phyloP scores from a whole-genome alignment of 2,888 invertebrate genomes.

The Hermaeophaga mercurialis region DNA sequence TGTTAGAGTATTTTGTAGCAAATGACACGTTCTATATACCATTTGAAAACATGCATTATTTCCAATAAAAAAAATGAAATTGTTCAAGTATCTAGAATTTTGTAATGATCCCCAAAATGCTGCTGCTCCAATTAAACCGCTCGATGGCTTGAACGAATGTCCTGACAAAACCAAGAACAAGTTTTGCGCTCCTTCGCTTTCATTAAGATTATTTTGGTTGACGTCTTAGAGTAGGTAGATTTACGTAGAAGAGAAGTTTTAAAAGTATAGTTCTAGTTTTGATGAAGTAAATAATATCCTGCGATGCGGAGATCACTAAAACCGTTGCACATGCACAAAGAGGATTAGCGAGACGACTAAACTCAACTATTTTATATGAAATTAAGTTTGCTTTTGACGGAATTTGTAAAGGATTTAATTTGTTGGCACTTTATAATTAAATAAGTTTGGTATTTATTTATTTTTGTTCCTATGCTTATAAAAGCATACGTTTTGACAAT shows the following conservation, averaged over 20 bases:
- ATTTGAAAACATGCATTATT: no score
- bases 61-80: no score
- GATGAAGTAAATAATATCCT: slow-evolving; percentile 3
- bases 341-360: neutral
- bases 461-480: no score
- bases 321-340: slow-evolving; percentile 2
- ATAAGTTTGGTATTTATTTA: no score
- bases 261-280: slow-evolving; percentile 7
- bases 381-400: slow-evolving; percentile 3
- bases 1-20: no score
- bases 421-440: no score
- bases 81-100: no score
- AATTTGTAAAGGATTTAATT: neutral
- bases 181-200: neutral
- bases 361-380: slow-evolving; percentile 2
- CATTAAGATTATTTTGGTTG: neutral
- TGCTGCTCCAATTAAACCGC: neutral
- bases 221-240: neutral
- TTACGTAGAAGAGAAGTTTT: neutral
- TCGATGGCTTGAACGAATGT: neutral
- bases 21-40: no score
- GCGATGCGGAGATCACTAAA: slow-evolving; percentile 7
- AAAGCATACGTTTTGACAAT: no score
- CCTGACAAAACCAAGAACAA: slow-evolving; percentile 1
- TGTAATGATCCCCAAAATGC: no score